Base-by-base conservation (phyloP, 2,888 invertebrate genomes). In the Nymphalis polychloros region DNA sequence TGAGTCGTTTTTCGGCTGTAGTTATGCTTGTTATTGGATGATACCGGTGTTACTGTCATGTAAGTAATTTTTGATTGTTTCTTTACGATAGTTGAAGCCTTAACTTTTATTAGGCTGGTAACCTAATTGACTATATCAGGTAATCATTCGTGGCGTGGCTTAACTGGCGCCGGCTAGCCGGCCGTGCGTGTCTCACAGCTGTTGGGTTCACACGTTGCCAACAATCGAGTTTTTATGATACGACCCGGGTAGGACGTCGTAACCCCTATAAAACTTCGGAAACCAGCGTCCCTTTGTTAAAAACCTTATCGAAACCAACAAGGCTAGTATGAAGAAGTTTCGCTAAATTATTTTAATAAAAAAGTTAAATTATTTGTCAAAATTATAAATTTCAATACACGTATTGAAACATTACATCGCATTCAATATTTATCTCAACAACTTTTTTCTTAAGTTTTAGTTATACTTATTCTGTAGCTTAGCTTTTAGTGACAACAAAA, bases 1-100 rank as follows among this genome's bases (percentile, higher is more conserved):
- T 84, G 87, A 88, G 83, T 87, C 82, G 79, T 82, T 82, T 84
- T 83, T 85, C 89, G 89, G 86, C 88, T 86, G 86, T 86, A 83
- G 90, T 87, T 86, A 87, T 84, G 88, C 82, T 82, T 80, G 81
- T 88, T 86, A 81, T 91, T 91, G 92, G 92, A 92, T 92, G 92
- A 92, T 92, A 90, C 82, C 82, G 83, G 89, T 84, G 81, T 81
- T 55, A 55, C 13, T 83, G 81, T 81, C 79, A 85, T 80, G 92
- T 92, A 76, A 91, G 92, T 91, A 82, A 73, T 79, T 81, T 79
- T 75, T 78, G 61, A 65, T 53, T 72, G 72, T 74, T 72, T 75
- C 75, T 73, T 69, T 63, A 73, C 77, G 76, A 73, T 73, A 53
- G 62, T 73, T 71, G 76, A 73, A 76, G 73, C 72, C 72, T 77